Base-by-base conservation (phyloP, 2,113 vertebrate genomes). In the Gila orcuttii region DNA sequence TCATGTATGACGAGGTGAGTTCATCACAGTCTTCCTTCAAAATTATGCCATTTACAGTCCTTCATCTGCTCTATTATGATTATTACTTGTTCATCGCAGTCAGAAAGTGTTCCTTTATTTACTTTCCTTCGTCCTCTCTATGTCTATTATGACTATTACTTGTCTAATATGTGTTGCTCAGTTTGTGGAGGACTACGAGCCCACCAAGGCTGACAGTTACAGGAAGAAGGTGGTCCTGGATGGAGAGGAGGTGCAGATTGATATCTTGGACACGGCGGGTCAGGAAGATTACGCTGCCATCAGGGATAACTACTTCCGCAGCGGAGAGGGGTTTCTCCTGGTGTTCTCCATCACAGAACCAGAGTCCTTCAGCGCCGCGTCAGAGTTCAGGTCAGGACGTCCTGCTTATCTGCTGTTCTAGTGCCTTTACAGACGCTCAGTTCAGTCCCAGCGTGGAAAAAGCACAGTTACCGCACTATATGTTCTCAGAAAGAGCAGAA, bases 111-210 rank as follows among this genome's bases (percentile, higher is more conserved):
- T 42, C 42, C 42, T 42, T 42, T 1, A 9, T 42, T 9, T 55
- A 57, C 55, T 57, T 19, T 21, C 2, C 55, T 21, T 55, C 6
- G 13, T 50, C 47, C 15, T 12, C 36, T 39, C 36, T 42, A 4
- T 50, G 47, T 50, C 12, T 12, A 2, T 57, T 55, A 21, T 57
- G 52, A 55, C 23, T 21, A 52, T n/a, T 9, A 45, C n/a, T 19
- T 2, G 3, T 64, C 1, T 28, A 64, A 64, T 66, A 15, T 39
- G 66, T 21, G 3, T 39, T 25, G 13, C 19, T 62, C 90, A 99
- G 98, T 99, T 99, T 86, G 98, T 99, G 85, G 98, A 99, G 94
- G 98, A 99, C 92, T 99, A 99, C 83, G 98, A 99, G 90, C 98
- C 98, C 85, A 99, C 98, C 33, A 99, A 99, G 91, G 98, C 98